Base-by-base conservation (phyloP, 2,888 invertebrate genomes). In the Bruchidius siliquastri region DNA sequence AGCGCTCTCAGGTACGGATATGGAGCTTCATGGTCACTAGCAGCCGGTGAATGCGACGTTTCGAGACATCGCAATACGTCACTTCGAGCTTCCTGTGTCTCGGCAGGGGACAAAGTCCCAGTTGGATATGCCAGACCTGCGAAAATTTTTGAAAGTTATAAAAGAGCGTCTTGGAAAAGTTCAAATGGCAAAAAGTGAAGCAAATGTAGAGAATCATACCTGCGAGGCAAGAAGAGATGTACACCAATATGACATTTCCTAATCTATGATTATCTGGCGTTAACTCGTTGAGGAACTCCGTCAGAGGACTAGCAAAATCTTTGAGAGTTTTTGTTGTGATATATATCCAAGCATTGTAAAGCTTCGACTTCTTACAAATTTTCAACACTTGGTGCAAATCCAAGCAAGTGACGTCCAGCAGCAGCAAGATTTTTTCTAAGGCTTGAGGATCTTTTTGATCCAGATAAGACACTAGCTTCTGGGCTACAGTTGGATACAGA, bases 201-300 rank as follows among this genome's bases (percentile, higher is more conserved):
- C 8, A 26, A 26, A 8, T 26, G 26, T 26, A 26, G 3, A 26
- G 8, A 26, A 2, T 26, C 3, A 4, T 22, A 68, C 68, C 96
- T n/a, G 95, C 93, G 77, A 96, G 87, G 82, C 96, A 96, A 78
- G 95, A 95, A 77, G 94, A 95, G 32, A 95, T 90, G 83, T 96
- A 96, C 1, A 96, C 95, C 72, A 97, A 87, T 78, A 96, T 86
- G 76, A 94, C 94, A 82, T 96, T 96, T 8, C 77, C 78, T 77
- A 95, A 88, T 81, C 88, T 88, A 78, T 92, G 86, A 75, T 87
- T 86, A 74, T 84, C 84, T 0, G 86, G 86, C 22, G 88, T 86
- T 68, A 92, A 82, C 76, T 89, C 86, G 0, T 88, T 88, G 79
- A 92, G 85, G 69, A 92, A 88, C 81, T 92, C 94, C 74, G 92